phyloP scores from a whole-genome alignment of 2,113 vertebrate species.

The Paraplagusia blochii region DNA sequence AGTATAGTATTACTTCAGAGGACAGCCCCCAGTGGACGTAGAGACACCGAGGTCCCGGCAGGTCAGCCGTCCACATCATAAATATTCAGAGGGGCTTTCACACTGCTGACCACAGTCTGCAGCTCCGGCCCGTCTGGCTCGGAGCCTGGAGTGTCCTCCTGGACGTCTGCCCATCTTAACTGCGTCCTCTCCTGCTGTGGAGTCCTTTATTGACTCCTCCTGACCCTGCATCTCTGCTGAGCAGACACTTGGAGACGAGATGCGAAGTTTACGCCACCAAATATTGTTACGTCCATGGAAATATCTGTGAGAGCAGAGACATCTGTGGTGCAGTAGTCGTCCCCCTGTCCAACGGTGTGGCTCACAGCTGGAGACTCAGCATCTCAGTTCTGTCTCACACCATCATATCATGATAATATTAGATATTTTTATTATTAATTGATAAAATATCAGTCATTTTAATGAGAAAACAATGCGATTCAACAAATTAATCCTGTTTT shows the following conservation, averaged over 20 bases:
- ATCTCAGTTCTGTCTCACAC: no score
- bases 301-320: neutral
- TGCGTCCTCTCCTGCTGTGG: conserved; percentile 16
- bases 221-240: conserved; percentile 32
- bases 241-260: conserved; percentile 17
- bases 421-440: no score
- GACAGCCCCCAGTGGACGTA: conserved; percentile 21
- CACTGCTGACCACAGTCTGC: conserved; percentile 54
- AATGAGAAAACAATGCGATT: no score
- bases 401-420: no score
- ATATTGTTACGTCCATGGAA: conserved; percentile 9
- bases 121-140: conserved; percentile 51
- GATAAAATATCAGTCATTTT: no score
- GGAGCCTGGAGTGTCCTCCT: conserved; percentile 62
- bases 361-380: no score
- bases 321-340: no score
- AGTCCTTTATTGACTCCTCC: conserved; percentile 56
- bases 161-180: conserved; percentile 65
- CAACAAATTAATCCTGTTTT: no score
- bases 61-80: conserved; percentile 59
- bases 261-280: conserved; percentile 12
- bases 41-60: conserved; percentile 48
- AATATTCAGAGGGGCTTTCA: conserved; percentile 50
- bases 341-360: no score
- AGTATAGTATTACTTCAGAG: neutral